Conservation (phyloP, 2,113 vertebrate species). For the Butastur rufipennis region DNA sequence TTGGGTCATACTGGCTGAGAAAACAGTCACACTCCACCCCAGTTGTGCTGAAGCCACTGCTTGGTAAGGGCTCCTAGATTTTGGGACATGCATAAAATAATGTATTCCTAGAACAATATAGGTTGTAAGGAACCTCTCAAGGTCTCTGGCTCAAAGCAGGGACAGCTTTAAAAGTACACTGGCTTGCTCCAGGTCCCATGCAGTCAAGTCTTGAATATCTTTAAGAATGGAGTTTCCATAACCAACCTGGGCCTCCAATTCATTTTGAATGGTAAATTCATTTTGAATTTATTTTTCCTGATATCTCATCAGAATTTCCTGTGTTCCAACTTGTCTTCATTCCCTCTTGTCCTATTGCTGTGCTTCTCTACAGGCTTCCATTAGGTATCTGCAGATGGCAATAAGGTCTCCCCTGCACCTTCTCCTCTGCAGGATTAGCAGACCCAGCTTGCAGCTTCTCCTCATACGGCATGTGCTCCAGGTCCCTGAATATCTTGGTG, state of each 20-base stretch:
- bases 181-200: background rate
- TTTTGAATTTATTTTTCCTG: background rate
- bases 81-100: background rate
- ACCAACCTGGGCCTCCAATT: too few species aligned
- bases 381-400: background rate
- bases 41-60: background rate
- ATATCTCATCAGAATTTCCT: background rate
- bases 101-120: background rate
- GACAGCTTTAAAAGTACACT: background rate
- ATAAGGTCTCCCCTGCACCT: background rate
- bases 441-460: background rate
- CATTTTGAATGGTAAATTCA: too few species aligned
- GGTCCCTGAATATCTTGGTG: background rate
- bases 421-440: background rate
- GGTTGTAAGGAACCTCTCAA: background rate
- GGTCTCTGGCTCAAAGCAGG: background rate
- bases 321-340: background rate
- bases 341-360: background rate
- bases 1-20: background rate
- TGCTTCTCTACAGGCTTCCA: background rate
- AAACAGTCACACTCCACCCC: background rate
- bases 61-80: background rate
- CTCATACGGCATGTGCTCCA: background rate
- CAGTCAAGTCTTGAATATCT: background rate
- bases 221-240: background rate